These are phyloP conservation scores for Astropecten irregularis DNA, from an alignment of 53 echinoderm and acorn worm genomes.

Conservation along the genomic window DNA sequence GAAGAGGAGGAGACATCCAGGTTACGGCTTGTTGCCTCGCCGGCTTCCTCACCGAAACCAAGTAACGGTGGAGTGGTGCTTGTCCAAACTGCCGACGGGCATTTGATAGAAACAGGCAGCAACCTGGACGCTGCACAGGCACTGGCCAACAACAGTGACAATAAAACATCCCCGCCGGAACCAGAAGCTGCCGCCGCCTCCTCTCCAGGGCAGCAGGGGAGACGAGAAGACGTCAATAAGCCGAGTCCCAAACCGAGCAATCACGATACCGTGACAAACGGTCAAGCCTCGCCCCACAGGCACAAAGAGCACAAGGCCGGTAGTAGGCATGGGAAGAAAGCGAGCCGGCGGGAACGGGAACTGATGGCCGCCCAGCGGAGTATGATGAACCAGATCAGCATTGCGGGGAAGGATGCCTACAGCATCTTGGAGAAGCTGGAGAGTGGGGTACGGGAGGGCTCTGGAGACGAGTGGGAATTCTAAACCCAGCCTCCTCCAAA, in stretches of 20 bases:
- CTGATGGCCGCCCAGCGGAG: neutral
- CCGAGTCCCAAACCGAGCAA: neutral
- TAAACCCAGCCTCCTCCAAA: neutral
- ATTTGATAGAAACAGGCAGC: constrained; percentile 20
- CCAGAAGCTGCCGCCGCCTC: neutral
- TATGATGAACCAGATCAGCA: neutral
- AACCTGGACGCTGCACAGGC: neutral
- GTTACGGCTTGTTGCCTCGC: neutral
- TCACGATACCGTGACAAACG: neutral
- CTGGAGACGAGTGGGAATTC: constrained; percentile 74
- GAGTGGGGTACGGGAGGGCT: constrained; percentile 64
- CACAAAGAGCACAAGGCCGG: neutral
- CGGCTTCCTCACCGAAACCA: constrained; percentile 11
- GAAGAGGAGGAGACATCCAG: neutral
- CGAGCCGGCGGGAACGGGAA: neutral
- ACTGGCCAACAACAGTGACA: neutral
- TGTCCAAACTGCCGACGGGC: constrained; percentile 6
- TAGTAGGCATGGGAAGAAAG: constrained; percentile 26
- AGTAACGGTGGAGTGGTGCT: constrained; percentile 6
- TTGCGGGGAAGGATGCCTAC: constrained; percentile 44
- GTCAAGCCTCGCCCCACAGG: neutral
- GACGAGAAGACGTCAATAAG: neutral
- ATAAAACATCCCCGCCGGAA: neutral
- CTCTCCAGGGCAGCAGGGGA: neutral
- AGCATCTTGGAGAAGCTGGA: constrained; percentile 54